phyloP scores from a whole-genome alignment of 1,140 invertebrate genomes.

The Asobara japonica region DNA sequence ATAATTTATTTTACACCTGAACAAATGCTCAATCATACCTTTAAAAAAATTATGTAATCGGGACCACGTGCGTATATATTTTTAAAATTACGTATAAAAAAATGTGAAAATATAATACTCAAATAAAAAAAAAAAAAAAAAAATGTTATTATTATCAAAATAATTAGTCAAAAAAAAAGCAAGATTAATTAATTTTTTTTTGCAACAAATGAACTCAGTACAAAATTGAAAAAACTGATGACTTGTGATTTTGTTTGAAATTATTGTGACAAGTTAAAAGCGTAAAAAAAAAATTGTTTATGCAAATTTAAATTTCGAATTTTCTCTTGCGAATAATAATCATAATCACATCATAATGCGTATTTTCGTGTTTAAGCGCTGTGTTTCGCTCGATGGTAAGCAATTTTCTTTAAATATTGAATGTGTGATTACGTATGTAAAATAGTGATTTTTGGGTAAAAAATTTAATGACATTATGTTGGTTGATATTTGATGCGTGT shows the following conservation, averaged over 20 bases:
- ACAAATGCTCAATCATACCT: conserved; percentile 25
- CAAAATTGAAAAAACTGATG: not conserved
- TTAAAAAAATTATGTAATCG: conserved; percentile 20
- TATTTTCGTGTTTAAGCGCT: conserved; percentile 29
- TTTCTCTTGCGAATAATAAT: not conserved
- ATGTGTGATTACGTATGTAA: no score
- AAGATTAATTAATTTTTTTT: no score
- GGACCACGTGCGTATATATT: conserved; percentile 5
- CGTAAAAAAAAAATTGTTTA: no score
- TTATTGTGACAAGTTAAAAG: not conserved
- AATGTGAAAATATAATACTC: no score
- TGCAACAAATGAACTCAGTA: no score
- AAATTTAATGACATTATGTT: no score
- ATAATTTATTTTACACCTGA: conserved; percentile 22
- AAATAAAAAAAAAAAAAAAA: no score
- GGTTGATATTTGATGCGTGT: no score
- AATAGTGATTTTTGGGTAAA: no score
- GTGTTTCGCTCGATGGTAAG: conserved; percentile 30
- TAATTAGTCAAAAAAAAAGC: not conserved
- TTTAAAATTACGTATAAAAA: not conserved
- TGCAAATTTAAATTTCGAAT: not conserved
- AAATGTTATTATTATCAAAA: no score
- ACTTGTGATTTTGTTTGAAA: not conserved
- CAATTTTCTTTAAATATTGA: not conserved
- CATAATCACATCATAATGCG: conserved; percentile 17